A percentile compares a stretch with the other conserved stretches of the same genome.
phyloP scores from a whole-genome alignment of 2,113 vertebrate species.

The Cinclus cinclus region DNA sequence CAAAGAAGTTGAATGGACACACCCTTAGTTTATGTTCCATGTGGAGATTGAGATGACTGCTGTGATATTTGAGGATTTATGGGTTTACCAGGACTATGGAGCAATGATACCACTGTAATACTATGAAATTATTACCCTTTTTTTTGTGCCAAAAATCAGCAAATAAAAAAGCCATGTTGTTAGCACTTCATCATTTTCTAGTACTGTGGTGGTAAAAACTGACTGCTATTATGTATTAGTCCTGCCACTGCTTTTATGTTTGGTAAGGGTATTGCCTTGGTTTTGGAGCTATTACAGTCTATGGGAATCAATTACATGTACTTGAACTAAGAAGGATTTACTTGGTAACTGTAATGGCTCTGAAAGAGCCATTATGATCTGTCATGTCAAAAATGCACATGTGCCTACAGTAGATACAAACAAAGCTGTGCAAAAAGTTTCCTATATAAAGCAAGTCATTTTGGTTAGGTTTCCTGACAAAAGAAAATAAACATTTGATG shows the following conservation, averaged over 20 bases:
- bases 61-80: slow-evolving; percentile 40
- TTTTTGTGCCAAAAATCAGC: slow-evolving; percentile 50
- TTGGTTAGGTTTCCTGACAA: not conserved
- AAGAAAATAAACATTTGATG: not conserved
- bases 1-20: not conserved
- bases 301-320: slow-evolving; percentile 75
- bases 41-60: not conserved
- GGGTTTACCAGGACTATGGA: slow-evolving; percentile 18
- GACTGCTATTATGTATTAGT: slow-evolving; percentile 65
- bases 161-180: slow-evolving; percentile 48
- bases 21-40: not conserved
- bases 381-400: slow-evolving; percentile 57
- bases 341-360: slow-evolving; percentile 76
- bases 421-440: slow-evolving; percentile 38
- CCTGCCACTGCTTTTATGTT: slow-evolving; percentile 69
- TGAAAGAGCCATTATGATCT: slow-evolving; percentile 74
- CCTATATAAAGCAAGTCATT: not conserved
- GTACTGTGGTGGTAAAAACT: slow-evolving; percentile 56
- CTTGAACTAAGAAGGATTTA: slow-evolving; percentile 78
- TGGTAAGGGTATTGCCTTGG: slow-evolving; percentile 70
- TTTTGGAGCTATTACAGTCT: slow-evolving; percentile 77
- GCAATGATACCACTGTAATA: slow-evolving; percentile 4
- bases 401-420: slow-evolving; percentile 28
- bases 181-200: slow-evolving; percentile 64
- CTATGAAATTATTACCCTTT: slow-evolving; percentile 36